Evolutionary conservation across 2,113 vertebrate genomes (phyloP), one percentile per base, ranked within the genome.

Genomic region (Alexandromys fortis): DNA sequence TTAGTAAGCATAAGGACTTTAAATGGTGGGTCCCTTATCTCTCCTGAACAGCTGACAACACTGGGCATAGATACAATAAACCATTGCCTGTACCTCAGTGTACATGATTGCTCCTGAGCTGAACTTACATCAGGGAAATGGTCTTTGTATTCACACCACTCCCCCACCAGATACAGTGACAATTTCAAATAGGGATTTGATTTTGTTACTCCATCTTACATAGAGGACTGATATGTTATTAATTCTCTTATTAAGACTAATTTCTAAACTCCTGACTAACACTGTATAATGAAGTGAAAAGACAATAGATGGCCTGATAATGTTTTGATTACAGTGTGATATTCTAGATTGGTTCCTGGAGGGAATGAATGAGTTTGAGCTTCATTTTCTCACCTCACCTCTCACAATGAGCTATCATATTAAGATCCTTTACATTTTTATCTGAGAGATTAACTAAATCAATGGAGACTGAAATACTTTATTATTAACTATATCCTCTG

Each of bases 371-470:
- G n/a, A 82, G 7, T 55, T 83, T 90, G 47, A 94, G 63, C 75
- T 96, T 96, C 24, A 91, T 49, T 96, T 95, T 92, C 70, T 93
- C 10, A 47, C 75, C 42, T 81, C 77, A 13, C 33, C 73, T 96
- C 19, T 75, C 26, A 49, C 16, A 70, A 86, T 85, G 28, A 94
- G 14, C 17, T 89, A 35, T 90, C n/a, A 89, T 77, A 49, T 1
- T 95, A 17, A 83, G 3, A 19, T 79, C 30, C 70, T 76, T 58
- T 79, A 61, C 3, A 58, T 76, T 75, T 97, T 92, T 35, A n/a
- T n/a, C 22, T 47, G 1, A n/a, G 75, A 97, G 13, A 78, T 14
- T 87, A 93, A 94, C 42, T 90, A 65, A 72, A 94, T 47, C 87
- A 79, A 91, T 91, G 35, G n/a, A 85, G 61, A 93, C 14, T 47